Percentiles rank a stretch among this genome's conserved stretches.
phyloP scores from a whole-genome alignment of 2,113 vertebrate genomes.

The Lepisosteus osseus region DNA sequence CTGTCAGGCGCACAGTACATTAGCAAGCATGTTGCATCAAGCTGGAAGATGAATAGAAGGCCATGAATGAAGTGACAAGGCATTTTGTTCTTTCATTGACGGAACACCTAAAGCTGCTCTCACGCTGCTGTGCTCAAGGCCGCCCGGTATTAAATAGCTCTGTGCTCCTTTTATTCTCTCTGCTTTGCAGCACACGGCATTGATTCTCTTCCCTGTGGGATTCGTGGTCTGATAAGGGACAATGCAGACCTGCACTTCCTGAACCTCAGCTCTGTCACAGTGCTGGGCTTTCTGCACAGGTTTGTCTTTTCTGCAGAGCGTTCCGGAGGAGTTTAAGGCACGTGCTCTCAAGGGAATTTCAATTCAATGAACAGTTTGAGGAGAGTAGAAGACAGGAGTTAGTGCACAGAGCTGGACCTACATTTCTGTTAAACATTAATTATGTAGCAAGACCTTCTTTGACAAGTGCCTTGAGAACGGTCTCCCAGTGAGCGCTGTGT shows the following conservation, averaged over 20 bases:
- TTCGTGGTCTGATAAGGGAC: neutral
- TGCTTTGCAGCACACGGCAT: neutral
- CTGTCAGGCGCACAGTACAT: slow-evolving; percentile 7
- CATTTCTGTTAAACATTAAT: too few species aligned
- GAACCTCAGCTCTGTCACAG: neutral
- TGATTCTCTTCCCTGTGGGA: neutral
- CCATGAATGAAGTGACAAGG: slow-evolving; percentile 50
- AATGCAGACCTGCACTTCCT: neutral
- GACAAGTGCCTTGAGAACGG: too few species aligned
- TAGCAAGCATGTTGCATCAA: slow-evolving; percentile 5
- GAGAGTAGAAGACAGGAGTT: too few species aligned
- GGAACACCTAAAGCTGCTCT: slow-evolving; percentile 21
- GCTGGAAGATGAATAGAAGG: slow-evolving; percentile 48
- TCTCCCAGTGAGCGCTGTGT: too few species aligned
- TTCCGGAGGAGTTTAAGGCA: too few species aligned
- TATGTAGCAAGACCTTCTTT: too few species aligned
- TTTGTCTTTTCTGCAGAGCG: too few species aligned
- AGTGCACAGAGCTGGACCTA: too few species aligned
- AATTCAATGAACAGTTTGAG: too few species aligned
- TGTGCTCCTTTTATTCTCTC: slow-evolving; percentile 7
- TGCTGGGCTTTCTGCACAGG: too few species aligned
- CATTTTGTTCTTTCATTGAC: slow-evolving; percentile 43
- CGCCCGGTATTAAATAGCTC: slow-evolving; percentile 9
- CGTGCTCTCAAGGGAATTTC: too few species aligned
- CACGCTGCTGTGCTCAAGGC: neutral